Base-by-base conservation (phyloP, 2,888 invertebrate species). In the Tolmerus cingulatus region DNA sequence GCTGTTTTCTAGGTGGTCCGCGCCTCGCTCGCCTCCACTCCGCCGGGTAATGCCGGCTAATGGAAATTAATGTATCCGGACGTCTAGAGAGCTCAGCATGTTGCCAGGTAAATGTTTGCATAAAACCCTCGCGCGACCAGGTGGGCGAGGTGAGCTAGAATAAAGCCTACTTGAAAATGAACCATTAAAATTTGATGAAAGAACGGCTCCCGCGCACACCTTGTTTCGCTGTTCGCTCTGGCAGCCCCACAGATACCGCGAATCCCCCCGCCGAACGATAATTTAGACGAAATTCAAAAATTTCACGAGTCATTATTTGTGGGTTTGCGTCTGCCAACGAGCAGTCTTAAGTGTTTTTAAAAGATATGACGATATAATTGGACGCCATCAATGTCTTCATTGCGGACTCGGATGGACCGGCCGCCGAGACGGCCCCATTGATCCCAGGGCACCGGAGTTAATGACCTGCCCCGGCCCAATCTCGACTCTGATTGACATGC, bases 351-450 rank as follows among this genome's bases (percentile, higher is more conserved):
- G 85, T 85, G 85, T 85, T 85, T 85, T 74, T 85, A 74, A 74
- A 85, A 85, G 84, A 85, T 85, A 85, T 85, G 85, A 85, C 30
- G 85, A 46, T 85, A 85, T 85, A 85, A 85, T 85, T 85, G 85
- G 85, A 74, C 37, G 85, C 85, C 85, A 85, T 85, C 74, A 85
- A 85, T 74, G 85, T 85, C 74, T 74, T 74, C 46, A 85, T 85
- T 34, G 34, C 74, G 43, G 8, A n/a, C 43, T 74, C 23, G 1
- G 85, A 85, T 66, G 43, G 74, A 12, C 19, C 82, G 51, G 7
- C 23, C 30, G 40, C 43, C 37, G 40, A n/a, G 40, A 78, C 37
- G 43, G 51, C 34, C 34, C 66, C 74, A 74, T 85, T 85, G 74
- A 85, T 74, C 40, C 12, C 74, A 30, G 34, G 74, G 46, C 74